Evolutionary conservation across 2,113 vertebrate genomes (phyloP).

Genomic region (Corvus cornix): DNA sequence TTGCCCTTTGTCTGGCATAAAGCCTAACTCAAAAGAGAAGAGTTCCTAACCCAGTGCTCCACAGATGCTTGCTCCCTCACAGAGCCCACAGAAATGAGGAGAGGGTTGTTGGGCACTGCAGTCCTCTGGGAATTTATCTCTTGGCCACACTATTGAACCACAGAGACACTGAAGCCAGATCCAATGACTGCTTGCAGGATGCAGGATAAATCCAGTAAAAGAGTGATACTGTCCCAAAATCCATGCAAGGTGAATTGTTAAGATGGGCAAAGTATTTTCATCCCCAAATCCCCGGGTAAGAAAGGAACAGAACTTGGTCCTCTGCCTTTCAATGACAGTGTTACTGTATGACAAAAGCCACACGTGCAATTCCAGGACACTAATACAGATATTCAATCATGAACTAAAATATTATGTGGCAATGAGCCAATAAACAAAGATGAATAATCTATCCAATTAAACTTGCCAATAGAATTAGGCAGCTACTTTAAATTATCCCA

Average conservation of each 20-base stretch:
- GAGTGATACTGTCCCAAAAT: background rate
- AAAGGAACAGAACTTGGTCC: background rate
- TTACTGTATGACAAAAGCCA: background rate
- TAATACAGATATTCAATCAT: background rate
- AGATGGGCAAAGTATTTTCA: background rate
- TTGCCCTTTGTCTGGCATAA: background rate
- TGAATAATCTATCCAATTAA: background rate
- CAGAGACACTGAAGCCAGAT: background rate
- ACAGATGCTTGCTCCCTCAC: accelerated
- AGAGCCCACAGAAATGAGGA: background rate
- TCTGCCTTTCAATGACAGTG: background rate
- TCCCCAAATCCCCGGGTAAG: background rate
- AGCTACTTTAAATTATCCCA: background rate
- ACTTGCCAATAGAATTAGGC: background rate
- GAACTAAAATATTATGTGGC: background rate
- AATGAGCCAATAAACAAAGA: background rate
- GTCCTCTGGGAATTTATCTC: background rate
- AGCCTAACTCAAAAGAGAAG: background rate
- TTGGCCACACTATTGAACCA: background rate
- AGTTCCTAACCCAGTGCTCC: background rate
- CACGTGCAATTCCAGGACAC: background rate
- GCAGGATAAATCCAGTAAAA: background rate
- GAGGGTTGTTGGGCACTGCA: background rate
- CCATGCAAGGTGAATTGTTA: background rate
- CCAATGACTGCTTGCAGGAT: background rate